Evolutionary conservation across 2,888 invertebrate genomes (phyloP).

Genomic region (Parnassius apollo): DNA sequence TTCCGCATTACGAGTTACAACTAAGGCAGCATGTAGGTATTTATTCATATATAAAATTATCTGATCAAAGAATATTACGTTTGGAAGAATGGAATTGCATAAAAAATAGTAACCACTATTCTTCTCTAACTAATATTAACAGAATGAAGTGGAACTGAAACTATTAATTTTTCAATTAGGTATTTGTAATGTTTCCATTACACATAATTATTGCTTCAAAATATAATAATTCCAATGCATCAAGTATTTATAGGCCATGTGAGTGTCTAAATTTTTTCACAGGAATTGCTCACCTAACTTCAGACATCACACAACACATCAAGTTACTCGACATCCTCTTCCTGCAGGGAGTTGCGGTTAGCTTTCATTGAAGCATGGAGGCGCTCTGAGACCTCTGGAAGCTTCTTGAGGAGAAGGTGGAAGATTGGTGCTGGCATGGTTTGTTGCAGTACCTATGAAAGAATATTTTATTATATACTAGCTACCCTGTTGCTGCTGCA

Average conservation of each 20-base stretch:
- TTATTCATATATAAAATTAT: too few relatives aligned
- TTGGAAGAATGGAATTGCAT: too few relatives aligned
- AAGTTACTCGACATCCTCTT: conserved; percentile 73
- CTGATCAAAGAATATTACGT: too few relatives aligned
- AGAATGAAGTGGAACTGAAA: too few relatives aligned
- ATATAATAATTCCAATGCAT: background rate
- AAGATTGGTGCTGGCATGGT: conserved; percentile 97
- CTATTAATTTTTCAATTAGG: too few relatives aligned
- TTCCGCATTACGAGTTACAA: too few relatives aligned
- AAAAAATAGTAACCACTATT: too few relatives aligned
- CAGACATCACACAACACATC: conserved; percentile 1
- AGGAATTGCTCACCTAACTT: conserved; percentile 6
- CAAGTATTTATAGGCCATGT: conserved; percentile 22
- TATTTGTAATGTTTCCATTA: too few relatives aligned
- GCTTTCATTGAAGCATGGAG: conserved; percentile 69
- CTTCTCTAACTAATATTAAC: too few relatives aligned
- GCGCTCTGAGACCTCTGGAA: conserved; percentile 83
- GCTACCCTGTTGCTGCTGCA: too few relatives aligned
- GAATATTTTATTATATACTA: background rate
- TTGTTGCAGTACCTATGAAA: conserved; percentile 89
- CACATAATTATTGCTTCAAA: too few relatives aligned
- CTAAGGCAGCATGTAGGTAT: too few relatives aligned
- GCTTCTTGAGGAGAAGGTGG: conserved; percentile 90
- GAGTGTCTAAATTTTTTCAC: conserved; percentile 8
- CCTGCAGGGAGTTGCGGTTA: conserved; percentile 56